Percentiles rank a stretch among this genome's conserved stretches.
Evolutionary conservation across 2,888 invertebrate genomes (phyloP).

Genomic region (Elegia similella): DNA sequence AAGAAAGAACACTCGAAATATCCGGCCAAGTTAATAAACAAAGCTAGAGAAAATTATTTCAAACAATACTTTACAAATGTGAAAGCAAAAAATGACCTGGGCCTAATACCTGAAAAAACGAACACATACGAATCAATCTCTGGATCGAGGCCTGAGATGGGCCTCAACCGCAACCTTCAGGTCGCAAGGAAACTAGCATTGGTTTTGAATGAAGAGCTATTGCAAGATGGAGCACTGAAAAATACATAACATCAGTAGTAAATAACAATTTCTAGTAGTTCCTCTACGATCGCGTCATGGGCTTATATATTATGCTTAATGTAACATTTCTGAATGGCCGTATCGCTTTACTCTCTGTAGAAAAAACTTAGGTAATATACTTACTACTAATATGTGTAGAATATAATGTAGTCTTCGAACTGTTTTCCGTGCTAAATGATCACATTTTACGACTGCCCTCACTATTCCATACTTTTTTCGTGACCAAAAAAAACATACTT

Average conservation of each 20-base stretch:
- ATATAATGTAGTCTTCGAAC: no score
- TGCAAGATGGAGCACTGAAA: background rate
- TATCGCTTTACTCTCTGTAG: no score
- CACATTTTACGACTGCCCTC: background rate
- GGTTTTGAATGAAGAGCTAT: slow-evolving; percentile 38
- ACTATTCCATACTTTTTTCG: no score
- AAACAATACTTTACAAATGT: slow-evolving; percentile 41
- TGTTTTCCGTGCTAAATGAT: background rate
- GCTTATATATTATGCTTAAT: no score
- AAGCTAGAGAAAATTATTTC: slow-evolving; percentile 62
- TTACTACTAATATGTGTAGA: no score
- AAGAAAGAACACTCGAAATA: slow-evolving; percentile 36
- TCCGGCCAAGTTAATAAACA: slow-evolving; percentile 46
- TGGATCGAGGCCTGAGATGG: slow-evolving; percentile 4
- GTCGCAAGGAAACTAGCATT: slow-evolving; percentile 53
- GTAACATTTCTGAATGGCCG: no score
- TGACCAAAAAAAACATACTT: no score
- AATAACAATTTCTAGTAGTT: background rate
- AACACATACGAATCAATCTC: slow-evolving; percentile 7
- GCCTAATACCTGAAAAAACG: slow-evolving; percentile 21
- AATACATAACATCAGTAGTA: background rate
- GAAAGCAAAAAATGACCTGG: slow-evolving; percentile 30
- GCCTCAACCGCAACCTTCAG: slow-evolving; percentile 38
- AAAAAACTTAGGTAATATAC: no score
- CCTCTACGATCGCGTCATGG: no score